Base-by-base conservation (phyloP, 2,888 invertebrate species). In the Rhyacophila evoluta region DNA sequence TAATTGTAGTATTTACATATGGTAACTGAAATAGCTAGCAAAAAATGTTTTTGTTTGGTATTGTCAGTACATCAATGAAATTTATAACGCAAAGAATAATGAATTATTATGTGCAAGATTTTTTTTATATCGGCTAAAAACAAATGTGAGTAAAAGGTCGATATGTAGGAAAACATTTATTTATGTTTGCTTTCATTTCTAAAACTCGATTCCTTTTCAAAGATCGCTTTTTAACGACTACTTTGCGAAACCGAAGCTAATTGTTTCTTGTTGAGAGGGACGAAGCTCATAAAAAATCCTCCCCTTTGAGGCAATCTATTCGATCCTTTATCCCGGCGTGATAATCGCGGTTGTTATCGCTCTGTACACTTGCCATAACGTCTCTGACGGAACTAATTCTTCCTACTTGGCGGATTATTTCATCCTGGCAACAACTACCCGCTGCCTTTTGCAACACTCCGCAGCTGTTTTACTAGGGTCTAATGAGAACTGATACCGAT, bases 341-440 rank as follows among this genome's bases (percentile, higher is more conserved):
- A 69, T 69, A 69, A 69, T 69, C 69, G 19, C 15, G 28, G 29
- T 28, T 69, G 69, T 69, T 69, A 69, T 69, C 69, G 69, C 69
- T 29, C 28, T 69, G 69, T 69, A 69, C 69, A 33, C 33, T 55
- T 55, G 55, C 55, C 25, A 55, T 55, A 55, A 55, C 55, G 55
- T 55, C 55, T 55, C 15, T 55, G 25, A 19, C 55, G 15, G 55
- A 55, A 19, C 55, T 55, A 55, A 55, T 55, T 55, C 55, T 55
- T 55, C 55, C 55, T 55, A 2, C 55, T 55, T 19, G 55, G 55
- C 25, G 19, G 55, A 55, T 55, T 55, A 55, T 55, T 55, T 55
- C 55, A 19, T 55, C 25, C 55, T 5, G 25, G 55, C 15, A 25
- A 55, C 55, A 55, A 15, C 55, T 25, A 55, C 55, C 19, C 19